Conservation (phyloP, 2,888 invertebrate genomes). For the Lycocerus yunnanus region DNA sequence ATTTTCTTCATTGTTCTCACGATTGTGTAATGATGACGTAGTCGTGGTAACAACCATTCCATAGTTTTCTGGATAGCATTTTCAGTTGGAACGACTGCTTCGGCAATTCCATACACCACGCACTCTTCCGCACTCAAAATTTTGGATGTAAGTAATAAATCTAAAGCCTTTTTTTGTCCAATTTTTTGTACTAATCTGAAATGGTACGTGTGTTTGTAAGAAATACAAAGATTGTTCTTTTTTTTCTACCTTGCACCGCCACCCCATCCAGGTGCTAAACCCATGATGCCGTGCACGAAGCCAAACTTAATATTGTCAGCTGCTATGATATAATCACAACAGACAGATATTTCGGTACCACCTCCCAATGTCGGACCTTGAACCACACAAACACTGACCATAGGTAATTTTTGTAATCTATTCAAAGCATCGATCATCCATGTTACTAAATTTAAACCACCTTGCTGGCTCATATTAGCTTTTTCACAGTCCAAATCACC, state of each 20-base stretch:
- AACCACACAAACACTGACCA: slow-evolving; percentile 42
- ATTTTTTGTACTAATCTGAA: slow-evolving; percentile 44
- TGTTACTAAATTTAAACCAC: slow-evolving; percentile 41
- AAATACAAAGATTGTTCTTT: neutral
- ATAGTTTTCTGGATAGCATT: slow-evolving; percentile 36
- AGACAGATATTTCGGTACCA: slow-evolving; percentile 44
- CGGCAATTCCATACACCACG: slow-evolving; percentile 41
- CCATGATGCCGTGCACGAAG: slow-evolving; percentile 48
- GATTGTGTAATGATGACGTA: slow-evolving; percentile 38
- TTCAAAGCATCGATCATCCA: slow-evolving; percentile 44
- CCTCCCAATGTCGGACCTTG: slow-evolving; percentile 46
- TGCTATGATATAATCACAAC: slow-evolving; percentile 45
- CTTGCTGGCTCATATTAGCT: slow-evolving; percentile 36
- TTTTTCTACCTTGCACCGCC: slow-evolving; percentile 43
- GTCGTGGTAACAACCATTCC: slow-evolving; percentile 38
- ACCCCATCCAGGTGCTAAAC: slow-evolving; percentile 48
- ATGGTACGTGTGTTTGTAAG: slow-evolving; percentile 4
- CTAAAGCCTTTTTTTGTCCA: slow-evolving; percentile 42
- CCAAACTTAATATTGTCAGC: slow-evolving; percentile 43
- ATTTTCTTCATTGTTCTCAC: slow-evolving; percentile 36
- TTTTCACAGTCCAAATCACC: slow-evolving; percentile 46
- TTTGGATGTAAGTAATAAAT: slow-evolving; percentile 42
- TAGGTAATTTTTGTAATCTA: slow-evolving; percentile 38
- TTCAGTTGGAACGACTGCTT: slow-evolving; percentile 36
- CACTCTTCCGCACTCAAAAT: slow-evolving; percentile 44